Base-by-base conservation (phyloP, 2,113 vertebrate genomes). In the Gorsachius goisagi region DNA sequence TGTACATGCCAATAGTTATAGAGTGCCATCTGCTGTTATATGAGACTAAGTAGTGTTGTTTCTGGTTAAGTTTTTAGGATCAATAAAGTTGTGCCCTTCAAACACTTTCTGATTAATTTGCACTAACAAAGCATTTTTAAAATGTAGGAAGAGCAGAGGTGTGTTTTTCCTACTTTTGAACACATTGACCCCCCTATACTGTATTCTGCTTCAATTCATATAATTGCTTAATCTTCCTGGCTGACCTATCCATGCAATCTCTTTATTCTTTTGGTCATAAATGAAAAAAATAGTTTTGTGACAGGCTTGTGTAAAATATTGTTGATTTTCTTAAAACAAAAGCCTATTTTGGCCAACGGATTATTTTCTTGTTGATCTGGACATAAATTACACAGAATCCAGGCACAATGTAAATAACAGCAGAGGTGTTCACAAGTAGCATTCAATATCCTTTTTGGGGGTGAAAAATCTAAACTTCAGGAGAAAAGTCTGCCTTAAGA, bases 1-100 rank as follows among this genome's bases (percentile, higher is more conserved):
- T 87, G 80, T 64, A 93, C 74, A 91, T 72, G 89, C 45, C 66
- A 85, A 92, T 45, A 91, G 91, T 60, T 95, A 60, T 33, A 94
- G 68, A 94, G 76, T 96, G 95, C 93, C 93, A 96, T 85, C 89
- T 96, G 85, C 93, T 96, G 94, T 91, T 74, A 88, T 44, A 35
- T 11, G 8, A 72, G 19, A 81, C 39, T 84, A 77, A 50, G 72
- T 2, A 84, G 3, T 78, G 12, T 28, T 60, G 28, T 71, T 85
- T 75, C 35, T 79, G 33, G 33, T 52, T 47, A 71, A 17, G 9
- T 37, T 85, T 81, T 86, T 81, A 64, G 16, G 32, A 75, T 60
- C 16, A 81, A 74, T 89, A 52, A 78, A 90, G 68, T 52, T 60
- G 26, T 45, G 9, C 6, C 37, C 33, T 90, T 88, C 39, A 68